phyloP scores from a whole-genome alignment of 2,888 invertebrate genomes.

The Acleris cristana region DNA sequence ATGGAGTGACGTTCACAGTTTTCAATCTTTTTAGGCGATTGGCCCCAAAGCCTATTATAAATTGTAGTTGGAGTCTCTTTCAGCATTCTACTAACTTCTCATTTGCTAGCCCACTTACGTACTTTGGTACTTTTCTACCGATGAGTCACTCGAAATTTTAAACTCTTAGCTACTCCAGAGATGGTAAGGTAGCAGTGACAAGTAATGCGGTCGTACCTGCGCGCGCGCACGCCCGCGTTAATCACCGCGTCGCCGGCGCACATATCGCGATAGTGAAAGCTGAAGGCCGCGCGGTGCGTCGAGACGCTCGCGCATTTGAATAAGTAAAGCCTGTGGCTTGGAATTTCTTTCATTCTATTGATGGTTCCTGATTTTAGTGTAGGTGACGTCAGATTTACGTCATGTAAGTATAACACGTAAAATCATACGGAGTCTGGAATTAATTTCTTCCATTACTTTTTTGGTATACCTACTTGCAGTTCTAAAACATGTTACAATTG shows the following conservation, averaged over 20 bases:
- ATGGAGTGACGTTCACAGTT: too few species aligned
- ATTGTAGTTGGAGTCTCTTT: too few species aligned
- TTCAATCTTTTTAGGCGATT: too few species aligned
- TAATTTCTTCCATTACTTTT: too few species aligned
- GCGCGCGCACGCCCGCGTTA: conserved; percentile 31
- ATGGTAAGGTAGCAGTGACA: background rate
- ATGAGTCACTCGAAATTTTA: too few species aligned
- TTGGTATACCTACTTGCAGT: background rate
- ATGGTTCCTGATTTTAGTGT: background rate
- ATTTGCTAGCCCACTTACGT: too few species aligned
- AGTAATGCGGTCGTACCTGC: conserved; percentile 30
- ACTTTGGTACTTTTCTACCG: background rate
- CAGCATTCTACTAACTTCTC: too few species aligned
- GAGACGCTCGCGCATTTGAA: conserved; percentile 45
- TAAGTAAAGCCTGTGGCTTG: conserved; percentile 32
- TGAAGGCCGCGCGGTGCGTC: conserved; percentile 61
- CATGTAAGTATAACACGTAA: too few species aligned
- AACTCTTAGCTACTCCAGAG: too few species aligned
- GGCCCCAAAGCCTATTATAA: too few species aligned
- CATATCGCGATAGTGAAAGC: conserved; percentile 69
- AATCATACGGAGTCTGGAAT: too few species aligned
- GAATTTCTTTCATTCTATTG: conserved; percentile 12
- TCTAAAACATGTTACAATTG: background rate
- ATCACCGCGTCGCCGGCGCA: conserved; percentile 27
- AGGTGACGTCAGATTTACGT: background rate